A percentile compares a stretch with the other conserved stretches of the same genome.
These are phyloP conservation scores for Pagetopsis macropterus DNA, from an alignment of 2,797 vertebrate genomes.

Conservation along the genomic window DNA sequence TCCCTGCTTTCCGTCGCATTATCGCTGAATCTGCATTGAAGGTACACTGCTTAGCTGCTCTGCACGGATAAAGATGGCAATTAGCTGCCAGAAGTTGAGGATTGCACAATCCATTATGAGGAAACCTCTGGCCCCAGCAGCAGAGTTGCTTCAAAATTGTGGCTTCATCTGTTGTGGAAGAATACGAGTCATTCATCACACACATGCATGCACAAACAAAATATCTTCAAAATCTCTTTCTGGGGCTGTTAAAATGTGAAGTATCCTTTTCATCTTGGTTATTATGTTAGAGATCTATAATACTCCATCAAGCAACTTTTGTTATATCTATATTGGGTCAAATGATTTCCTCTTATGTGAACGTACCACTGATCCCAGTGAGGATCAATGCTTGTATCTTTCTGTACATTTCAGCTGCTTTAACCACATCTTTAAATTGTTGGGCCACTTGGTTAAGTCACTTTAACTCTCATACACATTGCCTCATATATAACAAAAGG, in stretches of 20 bases:
- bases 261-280: not conserved
- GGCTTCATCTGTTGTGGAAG: constrained; percentile 14
- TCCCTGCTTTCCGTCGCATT: constrained; percentile 25
- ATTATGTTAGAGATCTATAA: not conserved
- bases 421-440: not conserved
- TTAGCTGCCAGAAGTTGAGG: constrained; percentile 60
- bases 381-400: not conserved
- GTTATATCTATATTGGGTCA: not conserved
- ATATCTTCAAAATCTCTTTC: not conserved
- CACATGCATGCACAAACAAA: not conserved
- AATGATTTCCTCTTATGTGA: not conserved
- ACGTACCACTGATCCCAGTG: not conserved
- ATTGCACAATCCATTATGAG: constrained; percentile 19
- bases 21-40: constrained; percentile 38
- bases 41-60: constrained; percentile 36
- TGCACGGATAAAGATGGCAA: constrained; percentile 62
- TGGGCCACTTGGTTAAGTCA: not conserved
- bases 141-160: constrained; percentile 21
- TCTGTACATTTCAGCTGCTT: not conserved
- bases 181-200: not conserved
- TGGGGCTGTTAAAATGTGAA: not conserved
- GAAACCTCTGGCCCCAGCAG: constrained; percentile 29
- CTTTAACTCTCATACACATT: not conserved
- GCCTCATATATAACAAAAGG: not conserved
- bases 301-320: not conserved